phyloP scores from a whole-genome alignment of 2,797 vertebrate species.

The Sebastes hubbsi region DNA sequence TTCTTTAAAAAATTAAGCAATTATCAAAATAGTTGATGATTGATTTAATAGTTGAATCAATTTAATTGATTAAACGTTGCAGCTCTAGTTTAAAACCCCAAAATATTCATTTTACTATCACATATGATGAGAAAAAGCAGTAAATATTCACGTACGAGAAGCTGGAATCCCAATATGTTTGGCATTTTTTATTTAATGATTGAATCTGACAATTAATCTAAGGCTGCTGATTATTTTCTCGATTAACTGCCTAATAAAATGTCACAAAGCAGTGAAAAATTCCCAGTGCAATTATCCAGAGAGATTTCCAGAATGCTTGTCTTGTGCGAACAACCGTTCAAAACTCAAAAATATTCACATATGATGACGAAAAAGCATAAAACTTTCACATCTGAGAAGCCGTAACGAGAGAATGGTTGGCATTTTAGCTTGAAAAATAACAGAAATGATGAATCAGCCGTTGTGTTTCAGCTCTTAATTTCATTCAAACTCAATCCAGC shows the following conservation, averaged over 20 bases:
- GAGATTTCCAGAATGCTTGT: background rate
- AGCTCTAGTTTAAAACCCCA: no score
- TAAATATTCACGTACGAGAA: background rate
- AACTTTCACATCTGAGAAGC: background rate
- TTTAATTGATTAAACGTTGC: no score
- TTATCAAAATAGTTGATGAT: no score
- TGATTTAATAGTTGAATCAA: no score
- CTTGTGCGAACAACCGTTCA: background rate
- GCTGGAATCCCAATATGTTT: background rate
- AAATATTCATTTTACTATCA: background rate
- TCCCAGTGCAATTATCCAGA: background rate
- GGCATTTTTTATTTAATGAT: background rate
- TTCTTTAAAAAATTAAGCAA: no score
- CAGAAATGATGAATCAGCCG: background rate
- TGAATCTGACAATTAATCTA: background rate
- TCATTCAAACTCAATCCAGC: background rate
- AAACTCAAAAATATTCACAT: background rate
- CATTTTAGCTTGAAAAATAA: background rate
- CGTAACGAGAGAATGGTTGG: background rate
- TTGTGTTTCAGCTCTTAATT: background rate
- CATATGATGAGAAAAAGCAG: background rate
- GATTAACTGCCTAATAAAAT: background rate
- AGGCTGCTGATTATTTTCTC: background rate
- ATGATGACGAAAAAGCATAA: fast-evolving
- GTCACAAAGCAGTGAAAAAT: background rate